These are phyloP conservation scores for Hystrix brachyura DNA, from an alignment of 2,113 vertebrate species.

Conservation along the genomic window DNA sequence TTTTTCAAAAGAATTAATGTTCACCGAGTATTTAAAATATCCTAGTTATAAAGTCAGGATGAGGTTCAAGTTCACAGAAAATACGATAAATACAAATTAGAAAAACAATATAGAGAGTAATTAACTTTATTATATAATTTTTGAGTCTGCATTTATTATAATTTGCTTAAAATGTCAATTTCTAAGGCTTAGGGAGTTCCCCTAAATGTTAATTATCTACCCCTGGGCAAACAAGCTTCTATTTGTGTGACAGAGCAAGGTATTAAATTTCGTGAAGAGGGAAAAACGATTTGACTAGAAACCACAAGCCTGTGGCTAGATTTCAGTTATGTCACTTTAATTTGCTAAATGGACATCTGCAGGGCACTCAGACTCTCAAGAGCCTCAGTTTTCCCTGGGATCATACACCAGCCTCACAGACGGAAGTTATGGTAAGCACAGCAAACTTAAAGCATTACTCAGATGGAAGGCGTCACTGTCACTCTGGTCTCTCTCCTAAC, in stretches of 20 bases:
- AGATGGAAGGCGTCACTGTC: background rate
- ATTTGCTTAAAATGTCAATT: background rate
- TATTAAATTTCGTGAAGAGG: background rate
- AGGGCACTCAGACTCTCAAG: background rate
- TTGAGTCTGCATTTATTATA: background rate
- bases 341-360: background rate
- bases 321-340: background rate
- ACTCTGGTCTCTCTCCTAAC: slow-evolving; percentile 29
- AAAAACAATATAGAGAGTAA: slow-evolving; percentile 35
- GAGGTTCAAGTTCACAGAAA: background rate
- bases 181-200: slow-evolving; percentile 2
- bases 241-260: background rate
- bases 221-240: background rate
- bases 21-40: background rate
- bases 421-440: background rate
- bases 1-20: slow-evolving; percentile 56
- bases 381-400: background rate
- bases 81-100: slow-evolving; percentile 2
- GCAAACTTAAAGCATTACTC: background rate
- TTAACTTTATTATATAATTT: background rate
- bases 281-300: slow-evolving; percentile 51
- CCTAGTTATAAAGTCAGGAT: background rate
- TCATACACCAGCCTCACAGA: background rate
- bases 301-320: background rate
- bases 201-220: slow-evolving; percentile 33